Percentiles rank a stretch among this genome's conserved stretches.
These are phyloP conservation scores for Amphipyra berbera DNA, from an alignment of 2,888 invertebrate species.

Conservation along the genomic window DNA sequence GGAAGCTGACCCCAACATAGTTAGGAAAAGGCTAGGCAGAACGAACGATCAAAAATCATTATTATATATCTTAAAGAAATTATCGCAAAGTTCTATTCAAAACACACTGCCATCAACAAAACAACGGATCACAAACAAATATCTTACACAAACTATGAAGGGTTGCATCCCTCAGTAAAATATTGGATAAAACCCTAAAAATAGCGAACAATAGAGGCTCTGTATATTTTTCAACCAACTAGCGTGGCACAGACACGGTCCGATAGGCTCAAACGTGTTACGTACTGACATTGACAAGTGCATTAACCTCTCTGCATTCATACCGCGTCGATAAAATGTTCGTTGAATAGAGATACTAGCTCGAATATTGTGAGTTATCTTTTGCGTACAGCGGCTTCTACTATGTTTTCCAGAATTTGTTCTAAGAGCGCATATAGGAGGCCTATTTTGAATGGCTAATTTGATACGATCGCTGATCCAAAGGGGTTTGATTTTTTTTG, in stretches of 20 bases:
- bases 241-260: constrained; percentile 48
- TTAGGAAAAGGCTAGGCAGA: too few relatives aligned
- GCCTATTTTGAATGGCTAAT: not conserved
- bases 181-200: constrained; percentile 40
- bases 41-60: too few relatives aligned
- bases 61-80: too few relatives aligned
- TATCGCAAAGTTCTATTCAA: not conserved
- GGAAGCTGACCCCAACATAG: too few relatives aligned
- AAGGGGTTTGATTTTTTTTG: too few relatives aligned
- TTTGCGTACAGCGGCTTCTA: constrained; percentile 1
- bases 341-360: constrained; percentile 30
- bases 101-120: not conserved
- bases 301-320: constrained; percentile 63
- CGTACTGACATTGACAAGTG: constrained; percentile 65
- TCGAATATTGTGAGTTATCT: constrained; percentile 34
- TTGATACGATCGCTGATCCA: too few relatives aligned
- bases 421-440: not conserved
- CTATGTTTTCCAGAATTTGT: constrained; percentile 4
- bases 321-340: constrained; percentile 50
- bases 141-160: constrained; percentile 29
- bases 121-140: constrained; percentile 19
- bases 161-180: constrained; percentile 28
- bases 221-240: constrained; percentile 58
- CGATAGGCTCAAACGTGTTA: constrained; percentile 59
- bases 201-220: constrained; percentile 48